These are phyloP conservation scores for Pocota personata DNA, from an alignment of 2,888 invertebrate species.

Conservation along the genomic window DNA sequence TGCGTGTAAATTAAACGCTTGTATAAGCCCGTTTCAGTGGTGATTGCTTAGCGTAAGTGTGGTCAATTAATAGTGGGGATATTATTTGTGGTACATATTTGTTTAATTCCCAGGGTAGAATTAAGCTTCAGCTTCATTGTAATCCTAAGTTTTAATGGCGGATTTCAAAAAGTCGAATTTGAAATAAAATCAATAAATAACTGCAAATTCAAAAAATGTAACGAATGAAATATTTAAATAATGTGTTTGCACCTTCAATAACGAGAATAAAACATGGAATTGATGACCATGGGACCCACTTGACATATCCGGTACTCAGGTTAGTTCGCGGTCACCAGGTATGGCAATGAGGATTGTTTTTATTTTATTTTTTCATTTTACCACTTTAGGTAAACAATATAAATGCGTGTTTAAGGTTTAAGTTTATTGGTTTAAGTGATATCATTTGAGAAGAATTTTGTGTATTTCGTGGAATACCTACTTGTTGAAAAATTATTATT, in stretches of 20 bases:
- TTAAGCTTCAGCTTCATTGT: not conserved
- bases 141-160: not conserved
- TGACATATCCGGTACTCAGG: constrained; percentile 1
- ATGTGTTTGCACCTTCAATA: constrained; percentile 41
- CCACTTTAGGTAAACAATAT: not conserved
- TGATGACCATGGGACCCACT: not conserved
- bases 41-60: constrained; percentile 61
- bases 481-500: too few species aligned
- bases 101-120: not conserved
- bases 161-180: not conserved
- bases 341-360: constrained; percentile 18
- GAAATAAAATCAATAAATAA: not conserved
- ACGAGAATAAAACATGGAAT: not conserved
- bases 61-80: constrained; percentile 51
- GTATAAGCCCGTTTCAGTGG: constrained; percentile 66
- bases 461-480: too few species aligned
- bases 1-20: constrained; percentile 72
- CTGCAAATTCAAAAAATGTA: not conserved
- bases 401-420: not conserved
- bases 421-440: not conserved
- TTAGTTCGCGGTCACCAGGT: not conserved
- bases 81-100: constrained; percentile 24
- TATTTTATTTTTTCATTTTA: too few species aligned
- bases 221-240: not conserved
- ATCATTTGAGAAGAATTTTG: not conserved